Evolutionary conservation across 2,113 vertebrate species (phyloP), one percentile per base, ranked within the genome.

Genomic region (Xiphorhynchus elegans): DNA sequence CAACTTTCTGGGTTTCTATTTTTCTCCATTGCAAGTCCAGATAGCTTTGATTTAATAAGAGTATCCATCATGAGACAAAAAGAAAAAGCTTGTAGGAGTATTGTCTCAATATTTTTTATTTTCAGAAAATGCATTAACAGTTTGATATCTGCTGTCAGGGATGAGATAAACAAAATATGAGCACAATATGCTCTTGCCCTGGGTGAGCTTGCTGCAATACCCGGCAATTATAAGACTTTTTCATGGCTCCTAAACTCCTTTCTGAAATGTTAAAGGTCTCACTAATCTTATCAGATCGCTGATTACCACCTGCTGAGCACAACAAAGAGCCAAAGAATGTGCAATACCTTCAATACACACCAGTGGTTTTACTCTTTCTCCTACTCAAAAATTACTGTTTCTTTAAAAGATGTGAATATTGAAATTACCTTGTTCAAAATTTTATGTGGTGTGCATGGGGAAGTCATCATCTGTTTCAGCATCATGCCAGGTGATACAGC

Each of bases 271-370:
- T 96, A 97, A 92, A 89, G 87, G 93, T 95, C 94, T 97, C 90
- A 55, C 95, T 96, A 95, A 96, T 97, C 97, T 98, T 98, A 98
- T 98, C 98, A 98, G 96, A 29, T 96, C 60, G 59, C 96, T 98
- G 98, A 97, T 97, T 98, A 91, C 97, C 88, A 94, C 98, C 98
- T 95, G 97, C 98, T 96, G 98, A 96, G 97, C 96, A 96, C 90
- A 96, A 97, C 97, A 97, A 98, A 98, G 97, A 97, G 96, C 96
- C 97, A 93, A 97, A 91, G 97, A 97, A 97, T 98, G 98, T 66
- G 96, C 96, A 97, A 98, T 98, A 96, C 97, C 97, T 96, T 97
- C 97, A 97, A 94, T 97, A 97, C 93, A 84, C 72, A 80, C 90
- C 73, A 73, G 25, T 46, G 59, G 9, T 81, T 89, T 90, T 35